These are phyloP conservation scores for Tricholaema leucomelas DNA, from an alignment of 2,113 vertebrate genomes.

Conservation along the genomic window DNA sequence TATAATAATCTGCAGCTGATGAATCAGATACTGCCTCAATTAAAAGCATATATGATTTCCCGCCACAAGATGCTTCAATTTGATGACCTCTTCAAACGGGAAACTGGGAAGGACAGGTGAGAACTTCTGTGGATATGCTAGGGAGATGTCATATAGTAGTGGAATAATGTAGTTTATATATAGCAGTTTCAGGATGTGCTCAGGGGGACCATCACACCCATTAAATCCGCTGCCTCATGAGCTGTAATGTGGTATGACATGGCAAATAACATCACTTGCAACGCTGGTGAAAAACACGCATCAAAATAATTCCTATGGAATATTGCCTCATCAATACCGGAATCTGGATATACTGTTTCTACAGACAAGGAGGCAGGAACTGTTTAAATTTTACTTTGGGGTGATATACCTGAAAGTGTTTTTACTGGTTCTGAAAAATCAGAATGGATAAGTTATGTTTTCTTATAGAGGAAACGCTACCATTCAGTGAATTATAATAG, in stretches of 20 bases:
- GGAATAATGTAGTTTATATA: background rate
- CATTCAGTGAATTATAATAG: conserved; percentile 58
- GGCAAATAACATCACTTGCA: conserved; percentile 29
- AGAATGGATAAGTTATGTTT: conserved; percentile 50
- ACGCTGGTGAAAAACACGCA: background rate
- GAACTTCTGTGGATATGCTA: background rate
- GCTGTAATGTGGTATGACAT: background rate
- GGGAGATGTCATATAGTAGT: background rate
- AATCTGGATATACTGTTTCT: background rate
- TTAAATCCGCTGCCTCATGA: conserved; percentile 16
- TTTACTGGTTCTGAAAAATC: conserved; percentile 56
- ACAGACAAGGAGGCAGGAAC: background rate
- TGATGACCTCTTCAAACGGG: conserved; percentile 94
- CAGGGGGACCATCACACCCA: background rate
- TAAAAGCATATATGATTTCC: conserved; percentile 93
- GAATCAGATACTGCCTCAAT: conserved; percentile 90
- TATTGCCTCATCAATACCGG: background rate
- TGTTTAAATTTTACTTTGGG: conserved; percentile 49
- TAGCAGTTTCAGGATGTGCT: background rate
- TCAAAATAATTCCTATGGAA: conserved; percentile 8
- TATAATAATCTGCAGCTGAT: conserved; percentile 97
- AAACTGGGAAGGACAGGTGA: conserved; percentile 98
- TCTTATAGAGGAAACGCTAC: conserved; percentile 25
- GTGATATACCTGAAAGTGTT: conserved; percentile 34
- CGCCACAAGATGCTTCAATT: conserved; percentile 98